A percentile compares a stretch with the other conserved stretches of the same genome.
These are phyloP conservation scores for Drosophila pseudotakahashii DNA, from an alignment of 2,888 invertebrate species.

Conservation along the genomic window DNA sequence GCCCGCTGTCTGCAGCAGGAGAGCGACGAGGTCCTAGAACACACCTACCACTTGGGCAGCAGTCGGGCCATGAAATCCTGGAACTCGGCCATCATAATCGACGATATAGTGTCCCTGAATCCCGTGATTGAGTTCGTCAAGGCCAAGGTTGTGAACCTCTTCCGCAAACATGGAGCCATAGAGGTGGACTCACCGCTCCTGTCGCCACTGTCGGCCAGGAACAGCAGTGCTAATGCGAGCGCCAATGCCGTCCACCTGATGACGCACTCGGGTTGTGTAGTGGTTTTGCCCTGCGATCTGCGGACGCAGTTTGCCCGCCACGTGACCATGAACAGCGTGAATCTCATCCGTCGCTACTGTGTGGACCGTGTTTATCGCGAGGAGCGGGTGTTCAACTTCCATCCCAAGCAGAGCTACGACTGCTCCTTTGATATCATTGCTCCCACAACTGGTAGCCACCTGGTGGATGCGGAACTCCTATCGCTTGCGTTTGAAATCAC, in stretches of 20 bases:
- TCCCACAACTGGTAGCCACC: conserved; percentile 89
- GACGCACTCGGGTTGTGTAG: conserved; percentile 94
- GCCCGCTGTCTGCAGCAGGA: conserved; percentile 83
- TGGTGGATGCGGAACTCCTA: conserved; percentile 94
- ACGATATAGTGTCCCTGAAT: conserved; percentile 84
- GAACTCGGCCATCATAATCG: conserved; percentile 77
- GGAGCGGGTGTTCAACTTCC: conserved; percentile 91
- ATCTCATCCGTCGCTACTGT: conserved; percentile 92
- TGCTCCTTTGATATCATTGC: conserved; percentile 97
- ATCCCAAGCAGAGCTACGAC: conserved; percentile 95
- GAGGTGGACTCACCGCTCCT: conserved; percentile 92
- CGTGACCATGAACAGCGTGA: conserved; percentile 91
- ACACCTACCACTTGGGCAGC: conserved; percentile 90
- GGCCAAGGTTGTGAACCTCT: conserved; percentile 86
- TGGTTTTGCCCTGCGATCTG: conserved; percentile 93
- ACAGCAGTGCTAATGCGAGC: conserved; percentile 71
- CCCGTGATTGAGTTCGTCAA: conserved; percentile 84
- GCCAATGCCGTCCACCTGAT: conserved; percentile 89
- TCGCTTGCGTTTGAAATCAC: conserved; percentile 91
- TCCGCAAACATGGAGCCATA: conserved; percentile 91
- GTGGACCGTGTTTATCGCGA: conserved; percentile 95
- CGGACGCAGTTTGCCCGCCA: conserved; percentile 92
- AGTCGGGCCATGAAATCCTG: conserved; percentile 81
- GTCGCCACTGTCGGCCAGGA: conserved; percentile 88
- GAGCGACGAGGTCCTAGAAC: conserved; percentile 86